These are phyloP conservation scores for Drosophila lacicola DNA, from an alignment of 2,888 invertebrate genomes.

Conservation along the genomic window DNA sequence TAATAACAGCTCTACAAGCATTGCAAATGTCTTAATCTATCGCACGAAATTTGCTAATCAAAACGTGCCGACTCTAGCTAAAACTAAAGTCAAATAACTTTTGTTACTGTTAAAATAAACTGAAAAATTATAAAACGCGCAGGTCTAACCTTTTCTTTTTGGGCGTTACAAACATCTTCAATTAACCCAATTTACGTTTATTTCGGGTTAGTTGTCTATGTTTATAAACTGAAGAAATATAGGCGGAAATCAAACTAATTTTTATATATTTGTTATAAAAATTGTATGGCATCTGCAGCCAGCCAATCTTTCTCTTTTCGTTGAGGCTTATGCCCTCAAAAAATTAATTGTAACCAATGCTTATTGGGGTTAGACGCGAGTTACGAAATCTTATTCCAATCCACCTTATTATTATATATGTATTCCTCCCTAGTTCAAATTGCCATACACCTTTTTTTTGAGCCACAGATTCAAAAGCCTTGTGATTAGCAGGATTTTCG, in stretches of 20 bases:
- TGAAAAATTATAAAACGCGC: constrained; percentile 30
- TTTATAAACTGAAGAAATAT: constrained; percentile 13
- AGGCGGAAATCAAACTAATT: constrained; percentile 26
- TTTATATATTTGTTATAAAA: constrained; percentile 6
- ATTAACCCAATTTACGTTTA: constrained; percentile 28
- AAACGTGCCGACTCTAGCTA: constrained; percentile 44
- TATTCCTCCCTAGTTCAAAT: too few species aligned
- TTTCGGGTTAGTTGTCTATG: constrained; percentile 7
- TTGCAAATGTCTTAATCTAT: constrained; percentile 57
- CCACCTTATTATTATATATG: too few species aligned
- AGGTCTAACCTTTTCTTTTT: constrained; percentile 9
- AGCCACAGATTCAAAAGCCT: too few species aligned
- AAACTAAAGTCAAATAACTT: constrained; percentile 38
- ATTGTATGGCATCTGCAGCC: not conserved
- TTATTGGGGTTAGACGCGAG: too few species aligned
- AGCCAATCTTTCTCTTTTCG: not conserved
- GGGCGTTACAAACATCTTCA: constrained; percentile 4
- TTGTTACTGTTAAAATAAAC: constrained; percentile 12
- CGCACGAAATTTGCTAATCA: constrained; percentile 56
- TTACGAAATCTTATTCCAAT: too few species aligned
- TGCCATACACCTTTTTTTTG: too few species aligned
- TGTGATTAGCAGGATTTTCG: too few species aligned
- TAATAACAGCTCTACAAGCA: constrained; percentile 42
- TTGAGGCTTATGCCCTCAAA: too few species aligned
- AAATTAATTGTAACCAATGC: too few species aligned